Evolutionary conservation across 2,888 invertebrate genomes (phyloP).

Genomic region (Malachius bipustulatus): DNA sequence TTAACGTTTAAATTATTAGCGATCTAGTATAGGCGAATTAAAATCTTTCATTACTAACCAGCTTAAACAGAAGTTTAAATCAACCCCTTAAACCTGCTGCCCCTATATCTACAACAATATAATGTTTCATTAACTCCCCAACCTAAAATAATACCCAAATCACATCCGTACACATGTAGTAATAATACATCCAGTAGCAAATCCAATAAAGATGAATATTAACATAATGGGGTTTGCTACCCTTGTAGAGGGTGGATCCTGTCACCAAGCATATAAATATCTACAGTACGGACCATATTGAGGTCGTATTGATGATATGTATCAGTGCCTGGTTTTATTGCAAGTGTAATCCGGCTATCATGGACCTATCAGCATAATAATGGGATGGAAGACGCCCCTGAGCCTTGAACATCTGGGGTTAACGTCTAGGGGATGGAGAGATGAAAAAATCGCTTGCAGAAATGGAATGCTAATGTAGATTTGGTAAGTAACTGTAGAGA

Average conservation of each 20-base stretch:
- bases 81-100: background rate
- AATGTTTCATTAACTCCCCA: conserved; percentile 23
- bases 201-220: conserved; percentile 27
- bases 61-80: conserved; percentile 1
- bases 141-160: conserved; percentile 21
- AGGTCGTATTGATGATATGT: conserved; percentile 39
- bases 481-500: too few relatives aligned
- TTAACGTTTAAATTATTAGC: too few relatives aligned
- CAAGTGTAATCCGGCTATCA: conserved; percentile 40
- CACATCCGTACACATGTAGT: conserved; percentile 25
- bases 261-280: conserved; percentile 35
- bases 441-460: too few relatives aligned
- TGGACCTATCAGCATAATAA: conserved; percentile 40
- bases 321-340: conserved; percentile 39
- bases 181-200: conserved; percentile 23
- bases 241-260: conserved; percentile 25
- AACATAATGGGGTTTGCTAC: conserved; percentile 29
- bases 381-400: conserved; percentile 33
- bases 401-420: conserved; percentile 34
- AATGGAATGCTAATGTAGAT: too few relatives aligned
- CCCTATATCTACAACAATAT: too few relatives aligned
- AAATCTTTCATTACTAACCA: too few relatives aligned
- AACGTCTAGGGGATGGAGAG: too few relatives aligned
- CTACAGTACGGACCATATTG: conserved; percentile 33
- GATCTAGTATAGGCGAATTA: too few relatives aligned